These are phyloP conservation scores for Bombus balteatus DNA, from an alignment of 1,140 invertebrate genomes.

Conservation along the genomic window DNA sequence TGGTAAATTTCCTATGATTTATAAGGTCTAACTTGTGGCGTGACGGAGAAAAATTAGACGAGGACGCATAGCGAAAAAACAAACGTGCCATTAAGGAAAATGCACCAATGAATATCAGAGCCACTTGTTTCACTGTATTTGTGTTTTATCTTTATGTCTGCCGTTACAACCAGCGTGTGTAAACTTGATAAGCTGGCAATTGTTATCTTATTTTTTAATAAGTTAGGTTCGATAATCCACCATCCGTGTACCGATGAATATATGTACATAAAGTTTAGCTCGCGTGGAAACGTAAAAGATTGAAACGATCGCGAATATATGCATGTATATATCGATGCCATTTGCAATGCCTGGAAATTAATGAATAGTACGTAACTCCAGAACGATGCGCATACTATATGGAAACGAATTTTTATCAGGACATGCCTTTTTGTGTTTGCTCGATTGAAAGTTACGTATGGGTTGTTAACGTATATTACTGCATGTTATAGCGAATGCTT, in stretches of 20 bases:
- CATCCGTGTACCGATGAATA: background rate
- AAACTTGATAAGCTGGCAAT: slow-evolving; percentile 23
- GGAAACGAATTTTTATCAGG: slow-evolving; percentile 32
- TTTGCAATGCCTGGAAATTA: slow-evolving; percentile 28
- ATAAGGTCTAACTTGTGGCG: background rate
- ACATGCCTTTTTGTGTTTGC: slow-evolving; percentile 16
- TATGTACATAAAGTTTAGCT: background rate
- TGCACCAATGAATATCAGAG: slow-evolving; percentile 26
- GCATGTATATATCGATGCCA: background rate
- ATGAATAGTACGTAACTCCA: slow-evolving; percentile 1
- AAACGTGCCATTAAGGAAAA: slow-evolving; percentile 16
- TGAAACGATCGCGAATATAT: background rate
- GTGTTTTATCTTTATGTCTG: slow-evolving; percentile 43
- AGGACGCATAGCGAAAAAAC: background rate
- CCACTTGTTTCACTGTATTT: slow-evolving; percentile 6
- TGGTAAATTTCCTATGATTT: background rate
- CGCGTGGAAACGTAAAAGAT: background rate
- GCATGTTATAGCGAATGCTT: slow-evolving; percentile 31
- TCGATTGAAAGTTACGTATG: slow-evolving; percentile 48
- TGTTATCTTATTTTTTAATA: slow-evolving; percentile 38
- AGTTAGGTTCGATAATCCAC: background rate
- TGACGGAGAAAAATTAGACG: background rate
- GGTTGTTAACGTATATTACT: slow-evolving; percentile 33
- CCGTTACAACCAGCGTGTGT: background rate
- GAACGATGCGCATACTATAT: background rate